Conservation (phyloP, 2,888 invertebrate species). For the Lasioglossum marginatum region DNA sequence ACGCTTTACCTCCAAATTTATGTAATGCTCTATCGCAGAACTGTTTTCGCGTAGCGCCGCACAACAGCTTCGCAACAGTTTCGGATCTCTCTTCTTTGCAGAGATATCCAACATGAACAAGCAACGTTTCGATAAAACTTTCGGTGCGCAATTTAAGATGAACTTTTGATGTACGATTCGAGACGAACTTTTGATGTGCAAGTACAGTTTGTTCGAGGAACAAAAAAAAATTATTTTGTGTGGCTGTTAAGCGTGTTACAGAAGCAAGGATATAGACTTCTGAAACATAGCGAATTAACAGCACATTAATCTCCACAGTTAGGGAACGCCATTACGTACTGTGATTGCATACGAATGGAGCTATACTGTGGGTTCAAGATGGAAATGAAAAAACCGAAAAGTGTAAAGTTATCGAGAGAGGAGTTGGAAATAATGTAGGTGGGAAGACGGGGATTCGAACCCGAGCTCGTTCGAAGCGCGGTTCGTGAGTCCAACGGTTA, state of each 20-base stretch:
- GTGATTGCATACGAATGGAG: conserved; percentile 65
- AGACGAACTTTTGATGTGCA: neutral
- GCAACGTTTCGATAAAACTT: neutral
- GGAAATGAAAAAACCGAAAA: neutral
- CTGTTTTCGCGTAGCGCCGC: conserved; percentile 11
- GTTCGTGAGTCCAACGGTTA: conserved; percentile 12
- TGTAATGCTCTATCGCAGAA: conserved; percentile 48
- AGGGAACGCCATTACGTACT: conserved; percentile 66
- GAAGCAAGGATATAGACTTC: conserved; percentile 32
- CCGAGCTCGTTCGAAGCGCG: neutral
- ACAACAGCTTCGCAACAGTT: neutral
- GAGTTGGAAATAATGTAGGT: neutral
- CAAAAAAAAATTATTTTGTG: conserved; percentile 20
- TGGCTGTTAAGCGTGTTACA: conserved; percentile 63
- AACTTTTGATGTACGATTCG: neutral
- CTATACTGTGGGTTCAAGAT: conserved; percentile 67
- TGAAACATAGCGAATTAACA: conserved; percentile 71
- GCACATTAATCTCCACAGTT: conserved; percentile 71
- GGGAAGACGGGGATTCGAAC: conserved; percentile 50
- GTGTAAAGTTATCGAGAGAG: neutral
- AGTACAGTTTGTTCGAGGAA: neutral
- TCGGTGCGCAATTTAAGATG: neutral
- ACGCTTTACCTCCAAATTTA: conserved; percentile 50
- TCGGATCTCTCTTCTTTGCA: neutral
- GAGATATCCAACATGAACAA: neutral